Conservation (phyloP, 1,140 invertebrate species). For the Microplitis demolitor region DNA sequence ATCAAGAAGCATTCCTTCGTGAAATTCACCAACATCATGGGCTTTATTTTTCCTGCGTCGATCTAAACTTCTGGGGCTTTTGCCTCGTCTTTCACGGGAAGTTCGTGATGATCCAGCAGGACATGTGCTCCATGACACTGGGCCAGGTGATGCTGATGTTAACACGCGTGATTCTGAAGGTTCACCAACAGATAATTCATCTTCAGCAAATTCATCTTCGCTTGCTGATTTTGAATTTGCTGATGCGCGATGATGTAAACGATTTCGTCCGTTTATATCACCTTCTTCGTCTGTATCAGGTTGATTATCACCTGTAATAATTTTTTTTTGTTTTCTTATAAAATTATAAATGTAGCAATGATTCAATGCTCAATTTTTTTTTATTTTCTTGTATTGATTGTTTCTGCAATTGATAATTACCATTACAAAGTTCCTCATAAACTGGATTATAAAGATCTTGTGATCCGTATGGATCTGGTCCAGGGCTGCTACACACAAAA, state of each 20-base stretch:
- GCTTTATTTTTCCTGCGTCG: constrained; percentile 59
- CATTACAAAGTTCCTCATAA: constrained; percentile 72
- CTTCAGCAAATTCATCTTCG: constrained; percentile 74
- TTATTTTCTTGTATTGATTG: not conserved
- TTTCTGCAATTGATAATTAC: constrained; percentile 41
- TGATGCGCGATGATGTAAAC: constrained; percentile 41
- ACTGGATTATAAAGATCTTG: constrained; percentile 73
- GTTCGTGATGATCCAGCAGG: constrained; percentile 52
- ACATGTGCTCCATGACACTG: constrained; percentile 52
- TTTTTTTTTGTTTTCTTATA: not conserved
- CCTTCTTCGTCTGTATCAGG: constrained; percentile 65
- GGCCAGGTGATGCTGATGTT: constrained; percentile 51
- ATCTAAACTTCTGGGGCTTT: constrained; percentile 65
- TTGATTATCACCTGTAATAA: constrained; percentile 46
- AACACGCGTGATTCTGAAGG: constrained; percentile 62
- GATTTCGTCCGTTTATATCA: constrained; percentile 57
- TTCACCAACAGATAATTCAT: constrained; percentile 66
- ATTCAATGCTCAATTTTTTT: not conserved
- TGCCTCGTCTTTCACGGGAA: constrained; percentile 58
- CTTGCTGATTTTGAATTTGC: constrained; percentile 62
- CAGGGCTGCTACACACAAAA: constrained; percentile 72
- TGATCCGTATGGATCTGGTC: constrained; percentile 70
- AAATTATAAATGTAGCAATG: not conserved
- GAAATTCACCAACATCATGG: constrained; percentile 63
- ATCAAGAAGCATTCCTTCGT: constrained; percentile 71